These are phyloP conservation scores for Tor tambroides DNA, from an alignment of 2,113 vertebrate species.

Conservation along the genomic window DNA sequence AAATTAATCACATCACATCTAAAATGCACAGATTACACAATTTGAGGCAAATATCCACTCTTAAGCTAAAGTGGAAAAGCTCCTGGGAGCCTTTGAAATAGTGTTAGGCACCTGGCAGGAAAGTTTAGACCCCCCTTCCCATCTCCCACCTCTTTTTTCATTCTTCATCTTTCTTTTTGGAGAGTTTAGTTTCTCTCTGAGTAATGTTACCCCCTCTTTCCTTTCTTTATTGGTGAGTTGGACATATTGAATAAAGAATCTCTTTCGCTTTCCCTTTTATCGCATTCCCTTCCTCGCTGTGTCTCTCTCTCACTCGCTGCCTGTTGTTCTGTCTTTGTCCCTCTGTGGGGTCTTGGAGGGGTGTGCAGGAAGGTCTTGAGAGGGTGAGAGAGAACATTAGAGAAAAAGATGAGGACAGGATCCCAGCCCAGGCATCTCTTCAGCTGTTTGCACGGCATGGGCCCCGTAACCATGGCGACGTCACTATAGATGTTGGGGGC, in stretches of 20 bases:
- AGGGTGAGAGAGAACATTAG: constrained; percentile 32
- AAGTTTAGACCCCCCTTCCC: neutral
- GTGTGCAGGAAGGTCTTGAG: constrained; percentile 52
- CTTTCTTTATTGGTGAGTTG: constrained; percentile 21
- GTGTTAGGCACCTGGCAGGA: constrained; percentile 20
- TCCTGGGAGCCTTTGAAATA: neutral
- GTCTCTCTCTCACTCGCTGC: neutral
- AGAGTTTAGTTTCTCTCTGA: constrained; percentile 16
- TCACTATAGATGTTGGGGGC: constrained; percentile 35
- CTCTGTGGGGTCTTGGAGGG: constrained; percentile 40
- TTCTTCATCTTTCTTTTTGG: constrained; percentile 21
- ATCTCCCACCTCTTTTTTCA: neutral
- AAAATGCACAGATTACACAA: neutral
- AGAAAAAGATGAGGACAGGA: constrained; percentile 48
- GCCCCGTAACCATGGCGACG: constrained; percentile 68
- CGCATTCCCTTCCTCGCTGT: neutral
- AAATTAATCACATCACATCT: neutral
- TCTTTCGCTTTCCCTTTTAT: neutral
- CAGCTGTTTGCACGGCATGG: constrained; percentile 70
- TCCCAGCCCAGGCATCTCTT: constrained; percentile 64
- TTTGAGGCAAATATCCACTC: neutral
- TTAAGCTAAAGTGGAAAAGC: neutral
- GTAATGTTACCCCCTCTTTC: constrained; percentile 7
- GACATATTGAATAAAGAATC: constrained; percentile 36
- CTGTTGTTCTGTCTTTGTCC: constrained; percentile 22